Evolutionary conservation across 2,888 invertebrate species (phyloP).

Genomic region (Pocota personata): DNA sequence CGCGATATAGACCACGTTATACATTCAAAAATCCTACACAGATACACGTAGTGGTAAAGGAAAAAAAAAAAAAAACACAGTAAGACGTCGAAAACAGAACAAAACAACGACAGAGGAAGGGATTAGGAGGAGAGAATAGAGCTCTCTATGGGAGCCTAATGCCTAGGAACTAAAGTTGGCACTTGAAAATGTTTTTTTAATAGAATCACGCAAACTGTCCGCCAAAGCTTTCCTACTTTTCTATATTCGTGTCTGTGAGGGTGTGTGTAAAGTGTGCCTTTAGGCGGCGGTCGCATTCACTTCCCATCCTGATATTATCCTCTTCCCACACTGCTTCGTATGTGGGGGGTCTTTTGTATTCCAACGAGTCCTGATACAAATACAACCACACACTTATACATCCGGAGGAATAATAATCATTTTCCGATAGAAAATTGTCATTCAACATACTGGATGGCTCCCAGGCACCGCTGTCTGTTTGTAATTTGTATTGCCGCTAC

Average conservation of each 20-base stretch:
- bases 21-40: slow-evolving; percentile 32
- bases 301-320: not conserved
- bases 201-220: slow-evolving; percentile 68
- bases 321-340: not conserved
- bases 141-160: slow-evolving; percentile 44
- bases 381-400: not conserved
- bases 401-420: slow-evolving; percentile 48
- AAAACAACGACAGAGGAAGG: slow-evolving; percentile 1
- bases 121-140: slow-evolving; percentile 37
- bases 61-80: slow-evolving; percentile 13
- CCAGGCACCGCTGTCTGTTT: slow-evolving; percentile 53
- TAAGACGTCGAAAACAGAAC: slow-evolving; percentile 36
- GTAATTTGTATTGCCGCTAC: slow-evolving; percentile 63
- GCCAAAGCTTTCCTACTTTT: slow-evolving; percentile 27
- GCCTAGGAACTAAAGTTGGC: slow-evolving; percentile 54
- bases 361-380: slow-evolving; percentile 5
- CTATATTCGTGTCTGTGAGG: not conserved
- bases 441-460: slow-evolving; percentile 51
- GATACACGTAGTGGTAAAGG: not conserved
- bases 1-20: slow-evolving; percentile 34
- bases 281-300: slow-evolving; percentile 20
- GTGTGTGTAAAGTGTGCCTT: slow-evolving; percentile 2
- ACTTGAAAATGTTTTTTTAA: slow-evolving; percentile 67
- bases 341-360: not conserved
- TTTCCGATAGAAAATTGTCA: slow-evolving; percentile 62